Conservation (phyloP, 1,140 invertebrate genomes). For the Solenopsis invicta region DNA sequence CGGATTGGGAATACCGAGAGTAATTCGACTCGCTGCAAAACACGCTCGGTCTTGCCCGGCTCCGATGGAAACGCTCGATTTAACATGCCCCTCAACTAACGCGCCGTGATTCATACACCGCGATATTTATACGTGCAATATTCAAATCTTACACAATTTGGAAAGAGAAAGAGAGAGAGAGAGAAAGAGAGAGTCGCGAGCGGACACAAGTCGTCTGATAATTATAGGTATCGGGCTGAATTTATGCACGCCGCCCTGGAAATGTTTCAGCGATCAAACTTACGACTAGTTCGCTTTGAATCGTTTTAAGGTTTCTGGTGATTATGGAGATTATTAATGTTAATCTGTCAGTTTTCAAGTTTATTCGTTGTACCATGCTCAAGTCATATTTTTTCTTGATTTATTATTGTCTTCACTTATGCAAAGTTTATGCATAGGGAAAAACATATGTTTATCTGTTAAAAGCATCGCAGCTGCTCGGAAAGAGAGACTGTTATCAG, state of each 20-base stretch:
- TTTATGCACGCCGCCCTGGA: not conserved
- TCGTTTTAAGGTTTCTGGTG: not conserved
- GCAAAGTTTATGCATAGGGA: not conserved
- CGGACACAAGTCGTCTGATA: not conserved
- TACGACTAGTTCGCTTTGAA: not conserved
- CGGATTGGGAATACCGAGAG: conserved; percentile 49
- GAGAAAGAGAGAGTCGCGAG: not conserved
- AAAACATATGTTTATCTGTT: not conserved
- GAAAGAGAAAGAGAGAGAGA: too few species aligned
- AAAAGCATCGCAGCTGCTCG: not conserved
- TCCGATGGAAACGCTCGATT: conserved; percentile 43
- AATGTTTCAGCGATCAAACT: conserved; percentile 13
- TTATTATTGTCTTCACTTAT: not conserved
- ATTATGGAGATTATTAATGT: not conserved
- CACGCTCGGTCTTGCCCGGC: too few species aligned
- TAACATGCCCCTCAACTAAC: conserved; percentile 24
- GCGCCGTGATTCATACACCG: conserved; percentile 12
- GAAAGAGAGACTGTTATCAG: conserved; percentile 1
- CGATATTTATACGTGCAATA: conserved; percentile 1
- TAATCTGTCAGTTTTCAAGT: not conserved
- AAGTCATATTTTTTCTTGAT: not conserved
- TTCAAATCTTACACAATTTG: not conserved
- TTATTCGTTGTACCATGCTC: not conserved
- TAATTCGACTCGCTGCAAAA: conserved; percentile 34
- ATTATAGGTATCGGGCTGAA: not conserved